Evolutionary conservation across 2,888 invertebrate genomes (phyloP), one percentile per base, ranked within the genome.

Genomic region (Zygaena filipendulae): DNA sequence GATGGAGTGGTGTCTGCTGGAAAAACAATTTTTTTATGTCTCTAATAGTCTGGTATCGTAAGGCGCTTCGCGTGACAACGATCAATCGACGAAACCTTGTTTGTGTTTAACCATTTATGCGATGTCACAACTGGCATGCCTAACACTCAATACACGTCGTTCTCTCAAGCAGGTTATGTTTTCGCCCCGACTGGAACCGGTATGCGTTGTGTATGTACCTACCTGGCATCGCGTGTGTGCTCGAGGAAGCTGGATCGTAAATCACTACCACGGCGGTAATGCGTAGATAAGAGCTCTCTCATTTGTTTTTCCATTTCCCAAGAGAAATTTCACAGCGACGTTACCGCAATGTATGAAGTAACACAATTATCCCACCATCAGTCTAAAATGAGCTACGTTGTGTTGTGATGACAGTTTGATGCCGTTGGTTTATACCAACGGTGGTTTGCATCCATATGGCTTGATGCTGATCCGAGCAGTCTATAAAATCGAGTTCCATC

Each of bases 221-320:
- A n/a, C n/a, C n/a, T n/a, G 7, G 13, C 12, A 11, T 19, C 9
- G 35, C 38, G 32, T 39, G 46, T 49, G 50, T 40, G 40, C 39
- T 49, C 54, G 48, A 45, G 57, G 68, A 62, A 67, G 69, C 58
- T 55, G 46, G 55, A 39, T 69, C 70, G 60, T 72, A 74, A 72
- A 72, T 74, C 72, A 74, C 66, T 42, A 53, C 45, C 58, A 58
- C 59, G 52, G 47, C 59, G 62, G 67, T 72, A 71, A 74, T 72
- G 72, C 67, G 70, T 69, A 71, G 75, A 74, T 72, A 74, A 72
- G 61, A 72, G 66, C 67, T 64, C 69, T 66, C 70, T 71, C 71
- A 70, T 74, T 74, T 74, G 74, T 74, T 72, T 71, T 64, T 61
- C 70, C 69, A 72, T 74, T 72, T 74, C 70, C 64, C 70, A 44